Conservation (phyloP, 2,113 vertebrate species). For the Vimba vimba region DNA sequence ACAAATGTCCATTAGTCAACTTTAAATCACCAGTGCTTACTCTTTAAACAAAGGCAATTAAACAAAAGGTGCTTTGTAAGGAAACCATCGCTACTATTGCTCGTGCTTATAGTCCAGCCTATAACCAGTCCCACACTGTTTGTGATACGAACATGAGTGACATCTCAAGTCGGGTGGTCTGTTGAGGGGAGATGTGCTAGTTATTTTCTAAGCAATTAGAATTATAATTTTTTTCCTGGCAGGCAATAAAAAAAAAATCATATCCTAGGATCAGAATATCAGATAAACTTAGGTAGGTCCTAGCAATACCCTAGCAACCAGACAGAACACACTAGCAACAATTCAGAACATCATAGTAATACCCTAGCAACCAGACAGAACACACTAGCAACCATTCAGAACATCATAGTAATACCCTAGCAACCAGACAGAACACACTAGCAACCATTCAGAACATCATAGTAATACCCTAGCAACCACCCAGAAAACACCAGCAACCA, state of each 20-base stretch:
- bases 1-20: background rate
- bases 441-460: background rate
- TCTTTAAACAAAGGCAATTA: slow-evolving; percentile 23
- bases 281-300: background rate
- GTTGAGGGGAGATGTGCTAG: background rate
- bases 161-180: background rate
- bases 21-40: slow-evolving; percentile 12
- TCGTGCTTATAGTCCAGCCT: background rate
- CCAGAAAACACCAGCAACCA: background rate
- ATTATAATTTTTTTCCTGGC: background rate
- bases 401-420: background rate
- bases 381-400: background rate
- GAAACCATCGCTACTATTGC: background rate
- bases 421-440: background rate
- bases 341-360: background rate
- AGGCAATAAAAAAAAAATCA: background rate
- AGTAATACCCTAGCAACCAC: background rate
- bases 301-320: background rate
- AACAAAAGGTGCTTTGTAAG: background rate
- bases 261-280: background rate
- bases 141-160: background rate
- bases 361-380: background rate
- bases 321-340: background rate
- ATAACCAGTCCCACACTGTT: background rate
- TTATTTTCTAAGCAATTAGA: background rate